Evolutionary conservation across 2,888 invertebrate genomes (phyloP).

Genomic region (Penaeus monodon): DNA sequence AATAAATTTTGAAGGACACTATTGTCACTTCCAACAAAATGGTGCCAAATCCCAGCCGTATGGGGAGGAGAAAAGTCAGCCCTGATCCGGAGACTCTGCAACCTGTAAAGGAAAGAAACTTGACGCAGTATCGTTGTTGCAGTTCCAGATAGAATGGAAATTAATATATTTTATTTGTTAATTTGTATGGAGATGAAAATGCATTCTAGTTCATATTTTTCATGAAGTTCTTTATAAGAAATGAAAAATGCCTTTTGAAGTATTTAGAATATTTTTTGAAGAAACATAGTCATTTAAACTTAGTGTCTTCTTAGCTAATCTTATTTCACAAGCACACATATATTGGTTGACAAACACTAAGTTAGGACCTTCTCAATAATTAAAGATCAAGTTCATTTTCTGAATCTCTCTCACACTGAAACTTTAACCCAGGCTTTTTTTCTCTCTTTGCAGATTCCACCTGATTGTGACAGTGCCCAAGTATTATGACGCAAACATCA

Average conservation of each 20-base stretch:
- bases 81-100: constrained; percentile 63
- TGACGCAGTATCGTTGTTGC: too few species aligned
- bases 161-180: too few species aligned
- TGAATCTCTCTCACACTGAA: too few species aligned
- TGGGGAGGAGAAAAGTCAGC: constrained; percentile 56
- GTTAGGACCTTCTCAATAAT: background rate
- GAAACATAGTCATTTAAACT: too few species aligned
- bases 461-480: constrained; percentile 60
- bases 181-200: too few species aligned
- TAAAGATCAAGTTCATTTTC: too few species aligned
- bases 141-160: too few species aligned
- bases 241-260: too few species aligned
- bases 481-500: constrained; percentile 47
- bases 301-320: background rate
- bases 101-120: constrained; percentile 48
- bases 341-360: background rate
- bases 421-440: background rate
- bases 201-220: too few species aligned
- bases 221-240: too few species aligned
- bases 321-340: background rate
- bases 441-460: constrained; percentile 50
- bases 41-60: constrained; percentile 43
- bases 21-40: constrained; percentile 78
- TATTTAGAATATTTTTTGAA: too few species aligned
- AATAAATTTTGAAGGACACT: constrained; percentile 94